Evolutionary conservation across 53 echinoderm and acorn worm genomes (phyloP).

Genomic region (Astropecten irregularis): DNA sequence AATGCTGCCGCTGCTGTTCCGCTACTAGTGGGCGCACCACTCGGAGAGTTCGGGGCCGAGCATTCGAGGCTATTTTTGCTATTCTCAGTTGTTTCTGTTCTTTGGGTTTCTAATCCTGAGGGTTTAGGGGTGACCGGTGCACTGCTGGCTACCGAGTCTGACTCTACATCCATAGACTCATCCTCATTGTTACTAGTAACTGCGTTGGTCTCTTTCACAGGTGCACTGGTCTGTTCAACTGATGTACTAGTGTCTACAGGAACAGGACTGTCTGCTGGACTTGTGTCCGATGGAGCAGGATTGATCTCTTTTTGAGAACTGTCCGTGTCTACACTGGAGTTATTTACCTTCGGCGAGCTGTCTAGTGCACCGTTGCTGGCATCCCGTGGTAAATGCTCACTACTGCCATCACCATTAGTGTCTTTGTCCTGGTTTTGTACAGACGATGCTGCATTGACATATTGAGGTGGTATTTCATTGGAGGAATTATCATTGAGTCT

Average conservation of each 20-base stretch:
- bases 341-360: conserved; percentile 18
- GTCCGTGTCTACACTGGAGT: neutral
- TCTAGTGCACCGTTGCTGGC: conserved; percentile 33
- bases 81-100: conserved; percentile 21
- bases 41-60: neutral
- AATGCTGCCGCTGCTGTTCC: neutral
- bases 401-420: conserved; percentile 20
- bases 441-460: neutral
- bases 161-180: conserved; percentile 23
- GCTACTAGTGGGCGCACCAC: neutral
- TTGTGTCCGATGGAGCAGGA: neutral
- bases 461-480: neutral
- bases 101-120: conserved; percentile 29
- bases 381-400: conserved; percentile 34
- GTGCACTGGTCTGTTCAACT: neutral
- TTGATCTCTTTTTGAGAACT: neutral
- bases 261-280: neutral
- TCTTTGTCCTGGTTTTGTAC: conserved; percentile 33
- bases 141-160: neutral
- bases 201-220: neutral
- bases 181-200: conserved; percentile 10
- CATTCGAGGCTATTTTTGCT: neutral
- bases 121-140: conserved; percentile 7
- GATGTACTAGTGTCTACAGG: neutral
- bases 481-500: neutral